Conservation (phyloP, 2,888 invertebrate genomes). For the Melieria omissa region DNA sequence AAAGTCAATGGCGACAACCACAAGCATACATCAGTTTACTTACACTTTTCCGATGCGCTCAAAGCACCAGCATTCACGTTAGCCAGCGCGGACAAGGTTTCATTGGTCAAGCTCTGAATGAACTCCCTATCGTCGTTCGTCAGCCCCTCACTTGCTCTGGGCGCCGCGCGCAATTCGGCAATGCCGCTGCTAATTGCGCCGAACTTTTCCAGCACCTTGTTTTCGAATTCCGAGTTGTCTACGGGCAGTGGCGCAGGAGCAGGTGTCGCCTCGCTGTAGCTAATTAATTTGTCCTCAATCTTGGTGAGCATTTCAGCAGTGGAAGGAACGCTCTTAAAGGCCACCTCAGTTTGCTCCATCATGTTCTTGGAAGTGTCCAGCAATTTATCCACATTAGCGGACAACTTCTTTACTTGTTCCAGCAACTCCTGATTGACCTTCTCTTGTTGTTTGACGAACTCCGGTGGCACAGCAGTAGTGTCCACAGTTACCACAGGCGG, state of each 20-base stretch:
- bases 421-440: slow-evolving; percentile 56
- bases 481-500: slow-evolving; percentile 17
- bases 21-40: slow-evolving; percentile 41
- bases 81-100: slow-evolving; percentile 72
- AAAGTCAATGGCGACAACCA: background rate
- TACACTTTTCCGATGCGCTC: slow-evolving; percentile 68
- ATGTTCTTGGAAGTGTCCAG: slow-evolving; percentile 54
- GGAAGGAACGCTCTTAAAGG: slow-evolving; percentile 55
- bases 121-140: slow-evolving; percentile 66
- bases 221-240: slow-evolving; percentile 66
- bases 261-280: slow-evolving; percentile 53
- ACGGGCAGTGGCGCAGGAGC: slow-evolving; percentile 51
- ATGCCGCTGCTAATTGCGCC: slow-evolving; percentile 67
- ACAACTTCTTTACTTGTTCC: slow-evolving; percentile 55
- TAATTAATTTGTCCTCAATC: slow-evolving; percentile 61
- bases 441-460: slow-evolving; percentile 54
- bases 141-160: slow-evolving; percentile 54
- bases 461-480: slow-evolving; percentile 46
- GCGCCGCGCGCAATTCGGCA: slow-evolving; percentile 58
- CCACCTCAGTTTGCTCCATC: slow-evolving; percentile 56
- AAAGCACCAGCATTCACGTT: slow-evolving; percentile 69
- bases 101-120: slow-evolving; percentile 72
- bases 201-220: slow-evolving; percentile 66
- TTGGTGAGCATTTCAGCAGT: slow-evolving; percentile 59
- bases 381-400: slow-evolving; percentile 53